A percentile compares a stretch with the other conserved stretches of the same genome.
phyloP scores from a whole-genome alignment of 2,797 vertebrate species.

The Poeciliopsis gracilis region DNA sequence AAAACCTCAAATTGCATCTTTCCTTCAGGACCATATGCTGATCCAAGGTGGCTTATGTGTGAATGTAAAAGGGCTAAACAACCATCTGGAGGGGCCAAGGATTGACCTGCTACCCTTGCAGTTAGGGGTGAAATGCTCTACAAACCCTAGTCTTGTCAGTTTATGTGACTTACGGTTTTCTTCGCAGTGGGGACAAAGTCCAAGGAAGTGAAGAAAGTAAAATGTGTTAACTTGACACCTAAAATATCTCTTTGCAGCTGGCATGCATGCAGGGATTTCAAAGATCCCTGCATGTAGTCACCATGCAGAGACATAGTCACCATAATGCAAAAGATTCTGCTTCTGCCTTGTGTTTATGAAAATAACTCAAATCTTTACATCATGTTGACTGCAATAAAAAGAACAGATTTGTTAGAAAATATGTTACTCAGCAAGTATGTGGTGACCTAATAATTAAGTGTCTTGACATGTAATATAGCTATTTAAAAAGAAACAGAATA shows the following conservation, averaged over 20 bases:
- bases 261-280: background rate
- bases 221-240: background rate
- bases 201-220: background rate
- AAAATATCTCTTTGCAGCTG: background rate
- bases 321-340: background rate
- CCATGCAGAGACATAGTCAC: background rate
- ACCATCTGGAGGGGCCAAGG: slow-evolving; percentile 10
- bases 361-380: background rate
- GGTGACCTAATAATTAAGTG: background rate
- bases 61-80: slow-evolving; percentile 3
- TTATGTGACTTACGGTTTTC: background rate
- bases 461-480: background rate
- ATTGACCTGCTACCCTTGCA: slow-evolving; percentile 9
- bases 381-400: too few relatives aligned
- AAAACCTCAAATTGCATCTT: background rate
- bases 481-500: background rate
- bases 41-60: slow-evolving; percentile 4
- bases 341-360: background rate
- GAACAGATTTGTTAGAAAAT: background rate
- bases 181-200: background rate
- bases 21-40: slow-evolving; percentile 5
- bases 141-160: slow-evolving; percentile 3
- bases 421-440: background rate
- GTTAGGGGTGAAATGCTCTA: background rate
- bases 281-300: background rate